Conservation (phyloP, 2,888 invertebrate species). For the Patella pellucida region DNA sequence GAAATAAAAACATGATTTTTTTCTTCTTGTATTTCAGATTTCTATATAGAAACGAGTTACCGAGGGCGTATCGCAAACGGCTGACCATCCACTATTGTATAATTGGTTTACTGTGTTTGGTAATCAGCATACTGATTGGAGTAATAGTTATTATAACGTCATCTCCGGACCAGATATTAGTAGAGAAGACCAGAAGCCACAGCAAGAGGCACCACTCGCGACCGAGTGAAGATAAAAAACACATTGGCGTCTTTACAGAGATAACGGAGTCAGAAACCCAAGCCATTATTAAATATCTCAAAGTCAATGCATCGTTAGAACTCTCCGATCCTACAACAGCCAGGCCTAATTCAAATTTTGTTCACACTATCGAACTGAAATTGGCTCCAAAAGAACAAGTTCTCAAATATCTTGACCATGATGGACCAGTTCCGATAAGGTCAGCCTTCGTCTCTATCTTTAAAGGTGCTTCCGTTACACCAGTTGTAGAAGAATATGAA, state of each 20-base stretch:
- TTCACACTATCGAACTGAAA: slow-evolving; percentile 57
- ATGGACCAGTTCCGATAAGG: slow-evolving; percentile 44
- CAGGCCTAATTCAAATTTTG: slow-evolving; percentile 48
- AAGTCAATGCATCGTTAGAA: slow-evolving; percentile 36
- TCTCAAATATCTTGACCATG: slow-evolving; percentile 43
- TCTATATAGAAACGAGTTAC: too few species aligned
- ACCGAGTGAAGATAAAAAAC: slow-evolving; percentile 19
- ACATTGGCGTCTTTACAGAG: slow-evolving; percentile 49
- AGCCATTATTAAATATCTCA: slow-evolving; percentile 44
- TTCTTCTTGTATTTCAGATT: too few species aligned
- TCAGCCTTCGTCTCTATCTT: slow-evolving; percentile 55
- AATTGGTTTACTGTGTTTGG: neutral
- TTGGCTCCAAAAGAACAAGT: slow-evolving; percentile 50
- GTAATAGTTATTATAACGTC: neutral
- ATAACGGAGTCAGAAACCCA: slow-evolving; percentile 48
- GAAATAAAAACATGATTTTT: too few species aligned
- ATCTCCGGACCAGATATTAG: neutral
- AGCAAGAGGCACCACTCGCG: neutral
- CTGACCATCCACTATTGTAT: neutral
- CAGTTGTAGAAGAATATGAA: slow-evolving; percentile 58
- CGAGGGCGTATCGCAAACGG: neutral
- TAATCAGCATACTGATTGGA: neutral
- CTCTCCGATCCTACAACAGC: slow-evolving; percentile 43
- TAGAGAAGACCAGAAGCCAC: neutral
- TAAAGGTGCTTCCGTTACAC: slow-evolving; percentile 49